Evolutionary conservation across 1,140 invertebrate species (phyloP), one percentile per base, ranked within the genome.

Genomic region (Theocolax elegans): DNA sequence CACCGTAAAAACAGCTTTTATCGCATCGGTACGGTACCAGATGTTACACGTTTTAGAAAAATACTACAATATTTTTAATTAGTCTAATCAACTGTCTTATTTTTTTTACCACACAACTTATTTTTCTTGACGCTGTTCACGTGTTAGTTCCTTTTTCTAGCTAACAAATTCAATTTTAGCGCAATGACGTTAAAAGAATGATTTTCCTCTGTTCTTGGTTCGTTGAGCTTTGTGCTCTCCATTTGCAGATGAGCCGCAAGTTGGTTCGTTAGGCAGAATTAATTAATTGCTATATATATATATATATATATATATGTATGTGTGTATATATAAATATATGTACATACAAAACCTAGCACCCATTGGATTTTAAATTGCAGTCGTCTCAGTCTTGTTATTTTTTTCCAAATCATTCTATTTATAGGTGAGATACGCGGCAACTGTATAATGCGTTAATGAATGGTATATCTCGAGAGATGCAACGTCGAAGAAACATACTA

Each of bases 211-310:
- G 27, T 63, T 63, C 27, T 15, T 35, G 44, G 44, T 63, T 19
- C n/a, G 60, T 4, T 49, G 60, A n/a, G n/a, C 29, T 35, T 8
- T 8, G 29, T 9, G 46, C 35, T 63, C 46, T 21, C 35, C 27
- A 17, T 56, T 6, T 51, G 2, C 15, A 27, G 8, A 63, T 23
- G 10, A n/a, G 19, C 17, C 25, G 42, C 25, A 48, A 25, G 53
- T 19, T 21, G 65, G 67, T 69, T 69, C 56, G 67, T 62, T 62
- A 69, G 46, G 15, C 67, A 69, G 58, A 46, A 62, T 62, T 69
- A 69, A 69, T 69, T 69, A 69, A 69, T 68, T 31, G 31, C 53
- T 38, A 6, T 4, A 35, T 10, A 10, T 35, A 35, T 6, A 10
- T 10, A 35, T 35, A n/a, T n/a, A n/a, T n/a, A n/a, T n/a, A n/a